These are phyloP conservation scores for Scaptodrosophila lebanonensis DNA, from an alignment of 1,140 invertebrate genomes.

Conservation along the genomic window DNA sequence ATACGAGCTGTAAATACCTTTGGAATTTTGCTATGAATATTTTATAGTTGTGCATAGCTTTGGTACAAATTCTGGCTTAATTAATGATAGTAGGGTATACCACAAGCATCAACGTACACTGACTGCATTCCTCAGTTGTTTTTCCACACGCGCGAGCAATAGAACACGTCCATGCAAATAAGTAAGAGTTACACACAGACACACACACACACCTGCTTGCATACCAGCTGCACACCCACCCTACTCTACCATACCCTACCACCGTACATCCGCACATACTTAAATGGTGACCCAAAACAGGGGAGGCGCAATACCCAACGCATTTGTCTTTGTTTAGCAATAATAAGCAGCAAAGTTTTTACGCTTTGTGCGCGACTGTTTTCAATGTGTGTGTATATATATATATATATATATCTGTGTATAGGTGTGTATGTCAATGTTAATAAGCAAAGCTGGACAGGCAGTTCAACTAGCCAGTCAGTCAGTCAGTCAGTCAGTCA, in stretches of 20 bases:
- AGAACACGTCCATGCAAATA: no score
- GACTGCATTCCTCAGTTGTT: no score
- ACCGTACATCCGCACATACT: constrained; percentile 6
- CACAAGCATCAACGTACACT: no score
- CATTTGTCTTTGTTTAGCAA: constrained; percentile 62
- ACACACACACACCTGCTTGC: constrained; percentile 57
- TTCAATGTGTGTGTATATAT: constrained; percentile 7
- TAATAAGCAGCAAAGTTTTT: no score
- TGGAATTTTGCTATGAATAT: no score
- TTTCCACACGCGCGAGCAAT: no score
- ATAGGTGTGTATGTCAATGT: constrained; percentile 31
- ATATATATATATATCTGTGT: neutral
- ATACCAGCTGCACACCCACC: neutral
- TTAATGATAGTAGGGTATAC: no score
- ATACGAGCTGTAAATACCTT: no score
- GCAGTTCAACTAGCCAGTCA: no score
- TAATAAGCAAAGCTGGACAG: constrained; percentile 43
- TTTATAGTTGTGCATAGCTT: no score
- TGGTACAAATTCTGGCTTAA: no score
- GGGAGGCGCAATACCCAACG: constrained; percentile 32
- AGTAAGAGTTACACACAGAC: constrained; percentile 6
- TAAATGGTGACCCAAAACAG: constrained; percentile 17
- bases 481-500: no score
- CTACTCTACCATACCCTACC: neutral
- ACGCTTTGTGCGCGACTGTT: constrained; percentile 9